phyloP scores from a whole-genome alignment of 2,888 invertebrate genomes.

The Fabriciana adippe region DNA sequence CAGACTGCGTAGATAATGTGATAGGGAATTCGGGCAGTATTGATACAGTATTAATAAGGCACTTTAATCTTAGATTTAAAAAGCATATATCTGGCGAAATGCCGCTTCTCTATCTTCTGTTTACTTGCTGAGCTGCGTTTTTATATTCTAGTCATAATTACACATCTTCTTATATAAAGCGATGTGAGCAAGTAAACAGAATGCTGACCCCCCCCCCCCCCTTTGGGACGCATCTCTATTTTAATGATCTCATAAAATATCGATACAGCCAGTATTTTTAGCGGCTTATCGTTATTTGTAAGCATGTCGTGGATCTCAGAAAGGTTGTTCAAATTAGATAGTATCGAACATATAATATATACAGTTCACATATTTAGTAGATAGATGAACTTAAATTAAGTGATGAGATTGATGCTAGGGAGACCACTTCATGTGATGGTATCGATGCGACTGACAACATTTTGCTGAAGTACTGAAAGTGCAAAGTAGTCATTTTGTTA shows the following conservation, averaged over 20 bases:
- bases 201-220: conserved; percentile 30
- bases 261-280: conserved; percentile 47
- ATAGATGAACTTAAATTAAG: conserved; percentile 33
- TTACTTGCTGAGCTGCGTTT: conserved; percentile 50
- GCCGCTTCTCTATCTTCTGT: conserved; percentile 53
- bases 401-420: conserved; percentile 36
- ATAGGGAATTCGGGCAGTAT: conserved; percentile 57
- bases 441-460: conserved; percentile 49
- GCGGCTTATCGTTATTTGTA: conserved; percentile 40
- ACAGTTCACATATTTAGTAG: conserved; percentile 41
- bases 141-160: conserved; percentile 40
- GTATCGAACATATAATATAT: conserved; percentile 21
- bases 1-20: conserved; percentile 44
- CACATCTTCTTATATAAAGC: conserved; percentile 26
- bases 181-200: conserved; percentile 48
- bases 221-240: conserved; percentile 33
- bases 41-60: conserved; percentile 56
- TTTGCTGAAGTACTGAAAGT: conserved; percentile 41
- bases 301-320: conserved; percentile 33
- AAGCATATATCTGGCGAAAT: conserved; percentile 51
- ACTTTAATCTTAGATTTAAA: conserved; percentile 35
- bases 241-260: conserved; percentile 48
- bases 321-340: conserved; percentile 30
- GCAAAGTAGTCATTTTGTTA: conserved; percentile 42
- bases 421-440: conserved; percentile 43